Evolutionary conservation across 2,797 vertebrate species (phyloP), one percentile per base, ranked within the genome.

Genomic region (Gallinago stenura): DNA sequence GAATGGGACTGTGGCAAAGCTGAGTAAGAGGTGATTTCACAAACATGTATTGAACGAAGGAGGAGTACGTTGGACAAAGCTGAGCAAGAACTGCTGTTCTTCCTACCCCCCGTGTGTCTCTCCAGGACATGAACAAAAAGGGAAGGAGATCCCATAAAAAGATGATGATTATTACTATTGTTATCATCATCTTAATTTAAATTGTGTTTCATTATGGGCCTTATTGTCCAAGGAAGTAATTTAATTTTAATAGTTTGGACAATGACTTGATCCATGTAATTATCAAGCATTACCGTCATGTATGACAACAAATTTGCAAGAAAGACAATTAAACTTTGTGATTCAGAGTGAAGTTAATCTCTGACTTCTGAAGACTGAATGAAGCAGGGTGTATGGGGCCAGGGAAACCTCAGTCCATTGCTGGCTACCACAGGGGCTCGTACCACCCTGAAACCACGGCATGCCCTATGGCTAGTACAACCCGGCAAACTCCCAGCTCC

Each of bases 1-100:
- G 0, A 65, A 37, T 31, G 39, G 41, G 70, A 18, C 48, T 79
- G 77, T 62, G 84, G 90, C 69, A 56, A 90, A 89, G 87, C 82
- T 94, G 89, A 93, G 87, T 94, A 91, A 96, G 95, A 94, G 89
- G 87, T 95, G 82, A 43, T 89, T 90, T 91, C 64, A 83, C 53
- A 87, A 82, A 22, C 68, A 3, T 20, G 35, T 76, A 62, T 58
- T 1, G 8, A 89, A 90, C 1, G 7, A 89, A 90, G 60, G 68
- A 87, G 37, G 37, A 68, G 45, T 26, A 15, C 3, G 17, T 66
- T 72, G 26, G 58, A 65, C 77, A 89, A 81, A 91, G 88, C 73
- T 70, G 90, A 92, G 88, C 82, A 93, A 82, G 81, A 93, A 18
- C 45, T 86, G 70, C 66, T 65, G 15, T 68, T 77, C 64, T 70